Conservation (phyloP, 2,797 vertebrate species). For the Geotrypetes seraphini region DNA sequence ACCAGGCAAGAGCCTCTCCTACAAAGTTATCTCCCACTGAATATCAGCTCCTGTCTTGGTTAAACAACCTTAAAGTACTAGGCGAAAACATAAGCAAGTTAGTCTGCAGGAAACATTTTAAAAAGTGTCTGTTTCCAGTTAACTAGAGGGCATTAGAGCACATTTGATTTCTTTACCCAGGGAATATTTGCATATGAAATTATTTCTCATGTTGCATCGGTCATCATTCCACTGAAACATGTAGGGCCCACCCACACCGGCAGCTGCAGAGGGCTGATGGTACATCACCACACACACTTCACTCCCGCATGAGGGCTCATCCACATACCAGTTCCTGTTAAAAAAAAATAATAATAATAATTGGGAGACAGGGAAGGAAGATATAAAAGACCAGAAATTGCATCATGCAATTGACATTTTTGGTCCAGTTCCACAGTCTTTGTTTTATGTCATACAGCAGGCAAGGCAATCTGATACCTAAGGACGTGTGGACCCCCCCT, state of each 20-base stretch:
- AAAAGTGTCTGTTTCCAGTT: no score
- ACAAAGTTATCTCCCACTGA: no score
- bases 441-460: background rate
- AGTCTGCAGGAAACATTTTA: no score
- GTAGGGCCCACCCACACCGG: constrained; percentile 61
- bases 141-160: no score
- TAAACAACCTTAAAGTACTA: no score
- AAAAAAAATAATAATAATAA: background rate
- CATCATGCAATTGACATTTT: background rate
- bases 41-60: no score
- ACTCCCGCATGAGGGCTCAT: constrained; percentile 82
- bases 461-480: no score
- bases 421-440: background rate
- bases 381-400: background rate
- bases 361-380: background rate
- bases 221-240: constrained; percentile 87
- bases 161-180: no score
- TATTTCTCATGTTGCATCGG: constrained; percentile 86
- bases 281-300: constrained; percentile 86
- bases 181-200: constrained; percentile 93
- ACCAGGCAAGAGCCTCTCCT: no score
- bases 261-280: constrained; percentile 67
- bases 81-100: no score
- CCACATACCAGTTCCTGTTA: constrained; percentile 83
- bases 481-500: no score